A percentile compares a stretch with the other conserved stretches of the same genome.
Conservation (phyloP, 2,113 vertebrate genomes). For the Scophthalmus maximus region DNA sequence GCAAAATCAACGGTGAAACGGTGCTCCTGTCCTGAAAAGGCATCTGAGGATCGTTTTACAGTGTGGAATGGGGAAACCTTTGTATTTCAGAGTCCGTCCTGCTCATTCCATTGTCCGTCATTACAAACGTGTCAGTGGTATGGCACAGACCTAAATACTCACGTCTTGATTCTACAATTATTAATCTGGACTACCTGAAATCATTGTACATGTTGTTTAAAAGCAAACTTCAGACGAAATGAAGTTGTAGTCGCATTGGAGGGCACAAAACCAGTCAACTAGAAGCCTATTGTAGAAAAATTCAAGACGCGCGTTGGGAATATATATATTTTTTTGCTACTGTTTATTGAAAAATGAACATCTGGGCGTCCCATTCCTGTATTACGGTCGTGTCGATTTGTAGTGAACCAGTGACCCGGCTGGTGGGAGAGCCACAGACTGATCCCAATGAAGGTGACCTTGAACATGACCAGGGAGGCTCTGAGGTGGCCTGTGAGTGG, state of each 20-base stretch:
- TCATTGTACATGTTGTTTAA: neutral
- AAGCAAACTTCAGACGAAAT: conserved; percentile 7
- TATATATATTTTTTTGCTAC: neutral
- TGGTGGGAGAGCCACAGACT: neutral
- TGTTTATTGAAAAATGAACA: neutral
- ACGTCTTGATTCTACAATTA: too few relatives aligned
- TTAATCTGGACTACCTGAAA: too few relatives aligned
- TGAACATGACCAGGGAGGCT: conserved; percentile 15
- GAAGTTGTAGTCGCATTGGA: neutral
- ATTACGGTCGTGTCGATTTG: neutral
- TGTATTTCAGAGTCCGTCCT: conserved; percentile 13
- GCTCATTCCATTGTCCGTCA: conserved; percentile 27
- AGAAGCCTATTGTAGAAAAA: neutral
- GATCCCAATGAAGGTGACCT: conserved; percentile 32
- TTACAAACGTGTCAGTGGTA: too few relatives aligned
- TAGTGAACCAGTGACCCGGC: conserved; percentile 5
- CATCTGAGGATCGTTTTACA: neutral
- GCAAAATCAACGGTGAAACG: conserved; percentile 5
- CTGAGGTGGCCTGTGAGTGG: conserved; percentile 26
- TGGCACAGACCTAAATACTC: neutral
- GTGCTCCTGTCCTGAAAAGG: conserved; percentile 3
- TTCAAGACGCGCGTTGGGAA: neutral
- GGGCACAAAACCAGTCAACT: neutral
- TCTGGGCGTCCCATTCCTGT: neutral
- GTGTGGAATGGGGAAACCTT: neutral